Percentiles rank a stretch among this genome's conserved stretches.
phyloP scores from a whole-genome alignment of 2,113 vertebrate species.

The Henicopernis longicauda region DNA sequence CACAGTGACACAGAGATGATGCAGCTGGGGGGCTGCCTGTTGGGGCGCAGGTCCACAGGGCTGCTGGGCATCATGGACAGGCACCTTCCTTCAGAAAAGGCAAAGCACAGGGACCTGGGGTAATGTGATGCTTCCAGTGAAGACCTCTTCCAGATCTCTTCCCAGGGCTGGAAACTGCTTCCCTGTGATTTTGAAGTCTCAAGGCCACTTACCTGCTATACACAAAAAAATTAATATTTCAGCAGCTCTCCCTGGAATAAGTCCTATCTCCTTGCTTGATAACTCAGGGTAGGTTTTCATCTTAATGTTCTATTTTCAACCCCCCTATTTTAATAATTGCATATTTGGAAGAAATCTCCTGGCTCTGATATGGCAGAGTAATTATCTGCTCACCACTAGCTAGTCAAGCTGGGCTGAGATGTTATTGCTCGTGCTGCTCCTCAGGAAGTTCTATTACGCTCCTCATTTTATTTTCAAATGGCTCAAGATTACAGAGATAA shows the following conservation, averaged over 20 bases:
- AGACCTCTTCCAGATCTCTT: not conserved
- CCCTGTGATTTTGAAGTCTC: not conserved
- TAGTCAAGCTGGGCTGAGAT: not conserved
- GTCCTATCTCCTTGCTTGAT: not conserved
- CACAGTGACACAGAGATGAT: not conserved
- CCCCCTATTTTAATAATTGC: not conserved
- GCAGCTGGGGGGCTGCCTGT: not conserved
- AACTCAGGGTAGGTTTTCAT: not conserved
- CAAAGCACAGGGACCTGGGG: not conserved
- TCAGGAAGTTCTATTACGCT: not conserved
- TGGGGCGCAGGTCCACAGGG: not conserved
- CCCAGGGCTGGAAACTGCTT: not conserved
- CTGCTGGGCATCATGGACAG: fast-evolving
- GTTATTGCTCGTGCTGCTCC: not conserved
- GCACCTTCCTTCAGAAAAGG: not conserved
- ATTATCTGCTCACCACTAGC: not conserved
- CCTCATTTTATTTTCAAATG: not conserved
- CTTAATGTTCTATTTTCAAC: not conserved
- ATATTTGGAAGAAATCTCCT: not conserved
- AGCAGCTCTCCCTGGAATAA: not conserved
- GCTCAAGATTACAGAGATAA: not conserved
- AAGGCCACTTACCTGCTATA: not conserved
- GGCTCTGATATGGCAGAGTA: not conserved
- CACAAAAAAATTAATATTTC: not conserved
- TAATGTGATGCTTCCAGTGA: not conserved